These are phyloP conservation scores for Porites divaricata DNA, from an alignment of 92 coral and sea anemone genomes.

Conservation along the genomic window DNA sequence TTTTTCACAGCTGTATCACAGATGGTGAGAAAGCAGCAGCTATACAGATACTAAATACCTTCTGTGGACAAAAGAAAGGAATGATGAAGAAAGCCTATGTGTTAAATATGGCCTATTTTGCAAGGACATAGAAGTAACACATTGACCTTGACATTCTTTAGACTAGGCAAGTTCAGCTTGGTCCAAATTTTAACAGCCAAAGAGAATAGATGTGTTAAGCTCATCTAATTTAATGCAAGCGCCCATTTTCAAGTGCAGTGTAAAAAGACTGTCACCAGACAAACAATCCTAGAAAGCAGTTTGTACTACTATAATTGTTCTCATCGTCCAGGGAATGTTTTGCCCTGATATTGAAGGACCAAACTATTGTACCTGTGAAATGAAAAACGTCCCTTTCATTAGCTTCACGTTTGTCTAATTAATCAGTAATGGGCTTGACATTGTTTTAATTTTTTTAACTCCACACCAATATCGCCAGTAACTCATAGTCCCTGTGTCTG, in stretches of 20 bases:
- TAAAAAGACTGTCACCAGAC: background rate
- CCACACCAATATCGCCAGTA: background rate
- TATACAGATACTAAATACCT: background rate
- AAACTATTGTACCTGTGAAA: background rate
- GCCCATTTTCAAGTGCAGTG: background rate
- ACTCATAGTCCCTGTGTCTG: background rate
- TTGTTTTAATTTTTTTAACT: background rate
- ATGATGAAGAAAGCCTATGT: background rate
- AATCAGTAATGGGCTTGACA: background rate
- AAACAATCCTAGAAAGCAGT: background rate
- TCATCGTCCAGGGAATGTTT: background rate
- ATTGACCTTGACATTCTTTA: background rate
- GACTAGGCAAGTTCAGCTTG: background rate
- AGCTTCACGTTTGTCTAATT: background rate
- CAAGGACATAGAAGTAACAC: background rate
- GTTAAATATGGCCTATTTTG: background rate
- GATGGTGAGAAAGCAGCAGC: background rate
- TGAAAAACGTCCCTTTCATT: background rate
- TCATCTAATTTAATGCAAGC: background rate
- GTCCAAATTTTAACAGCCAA: background rate
- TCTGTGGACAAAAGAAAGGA: constrained; percentile 10
- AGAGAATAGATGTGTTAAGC: background rate
- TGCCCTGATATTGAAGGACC: background rate
- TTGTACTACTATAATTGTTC: background rate
- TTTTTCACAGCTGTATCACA: background rate